phyloP scores from a whole-genome alignment of 2,113 vertebrate genomes.

The Vulpes lagopus region DNA sequence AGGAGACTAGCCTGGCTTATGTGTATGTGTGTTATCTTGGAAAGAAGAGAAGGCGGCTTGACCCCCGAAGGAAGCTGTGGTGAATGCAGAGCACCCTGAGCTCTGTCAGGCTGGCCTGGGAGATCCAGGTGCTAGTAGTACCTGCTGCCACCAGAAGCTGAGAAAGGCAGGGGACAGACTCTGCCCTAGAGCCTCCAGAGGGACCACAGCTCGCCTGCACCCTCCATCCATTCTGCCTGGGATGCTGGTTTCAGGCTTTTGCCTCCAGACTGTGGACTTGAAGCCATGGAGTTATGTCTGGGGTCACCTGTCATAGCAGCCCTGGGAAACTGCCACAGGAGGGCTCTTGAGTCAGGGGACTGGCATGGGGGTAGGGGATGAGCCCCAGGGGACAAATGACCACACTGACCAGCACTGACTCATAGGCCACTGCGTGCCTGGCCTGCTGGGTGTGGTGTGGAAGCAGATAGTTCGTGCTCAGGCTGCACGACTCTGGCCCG shows the following conservation, averaged over 20 bases:
- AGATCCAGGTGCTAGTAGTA: accelerated
- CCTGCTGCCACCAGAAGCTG: background rate
- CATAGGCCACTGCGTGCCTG: background rate
- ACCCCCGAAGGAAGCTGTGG: background rate
- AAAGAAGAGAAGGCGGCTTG: too few relatives aligned
- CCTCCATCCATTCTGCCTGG: accelerated
- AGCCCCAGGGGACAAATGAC: background rate
- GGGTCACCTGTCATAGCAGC: background rate
- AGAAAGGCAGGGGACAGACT: too few relatives aligned
- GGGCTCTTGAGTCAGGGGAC: background rate
- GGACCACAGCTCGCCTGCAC: too few relatives aligned
- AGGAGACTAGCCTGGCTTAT: background rate
- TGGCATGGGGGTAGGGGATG: background rate
- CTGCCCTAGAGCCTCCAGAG: background rate
- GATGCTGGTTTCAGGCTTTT: background rate
- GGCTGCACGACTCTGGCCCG: accelerated
- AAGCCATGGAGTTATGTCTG: background rate
- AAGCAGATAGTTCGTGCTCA: accelerated
- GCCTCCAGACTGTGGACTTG: too few relatives aligned
- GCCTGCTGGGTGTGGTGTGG: accelerated
- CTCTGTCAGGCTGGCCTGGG: background rate
- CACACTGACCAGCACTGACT: background rate
- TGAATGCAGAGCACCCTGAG: too few relatives aligned
- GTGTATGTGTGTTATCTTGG: too few relatives aligned
- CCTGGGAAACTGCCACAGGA: background rate